Base-by-base conservation (phyloP, 2,113 vertebrate genomes). In the Progne subis region DNA sequence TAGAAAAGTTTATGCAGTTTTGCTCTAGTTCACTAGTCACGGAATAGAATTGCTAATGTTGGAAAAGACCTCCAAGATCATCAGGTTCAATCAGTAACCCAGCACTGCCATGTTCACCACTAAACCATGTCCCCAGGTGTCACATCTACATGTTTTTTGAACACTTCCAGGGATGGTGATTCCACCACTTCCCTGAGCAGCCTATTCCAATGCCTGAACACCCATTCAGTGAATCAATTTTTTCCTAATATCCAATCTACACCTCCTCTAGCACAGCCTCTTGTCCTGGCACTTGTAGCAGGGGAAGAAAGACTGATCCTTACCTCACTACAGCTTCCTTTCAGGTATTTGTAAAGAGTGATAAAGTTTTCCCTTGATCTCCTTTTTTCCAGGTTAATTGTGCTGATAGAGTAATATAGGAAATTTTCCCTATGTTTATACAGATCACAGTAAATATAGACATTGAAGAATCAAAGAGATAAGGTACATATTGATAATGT, bases 161-260 rank as follows among this genome's bases (percentile, higher is more conserved):
- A 37, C 21, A 14, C 8, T 28, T 63, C 12, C 49, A 70, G 18
- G 26, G 15, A 56, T 43, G 43, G 43, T 0, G 0, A 63, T 49
- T 70, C 43, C 56, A 63, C 12, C 41, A 49, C 56, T 28, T 56
- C 14, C 34, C 57, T 49, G 31, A 31, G 34, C 25, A 77, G 26
- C 34, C 55, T 16, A 9, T 43, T 63, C 41, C 47, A 77, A 28
- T 11, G 5, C 18, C 18, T 77, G 25, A 77, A 19, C 26, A 63
- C 7, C 34, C 12, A 37, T 44, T 9, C 37, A 50, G 21, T 50
- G 21, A 70, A 90, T 11, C 3, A 32, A 24, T 50, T 49, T 56
- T 56, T 20, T 12, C 26, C 43, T 17, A 14, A 37, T 19, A 56
- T 28, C 25, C 31, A 19, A 37, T 14, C 64, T 19, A 83, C 16